Evolutionary conservation across 2,113 vertebrate genomes (phyloP).

Genomic region (Erythrolamprus reginae): DNA sequence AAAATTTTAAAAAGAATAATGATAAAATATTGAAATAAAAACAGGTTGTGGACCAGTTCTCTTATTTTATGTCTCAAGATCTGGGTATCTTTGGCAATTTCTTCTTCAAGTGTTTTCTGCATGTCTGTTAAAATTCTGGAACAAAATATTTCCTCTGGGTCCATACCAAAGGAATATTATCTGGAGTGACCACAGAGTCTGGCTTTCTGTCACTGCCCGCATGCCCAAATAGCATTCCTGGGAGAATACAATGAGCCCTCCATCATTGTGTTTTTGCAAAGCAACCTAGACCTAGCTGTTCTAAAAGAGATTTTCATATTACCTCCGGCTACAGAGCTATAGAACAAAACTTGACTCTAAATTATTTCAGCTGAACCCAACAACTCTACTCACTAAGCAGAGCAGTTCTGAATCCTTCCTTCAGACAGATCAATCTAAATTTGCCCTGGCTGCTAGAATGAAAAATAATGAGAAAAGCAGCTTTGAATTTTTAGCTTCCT

Average conservation of each 20-base stretch:
- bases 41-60: background rate
- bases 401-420: background rate
- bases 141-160: background rate
- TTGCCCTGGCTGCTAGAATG: background rate
- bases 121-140: background rate
- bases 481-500: background rate
- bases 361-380: background rate
- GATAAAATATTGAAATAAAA: background rate
- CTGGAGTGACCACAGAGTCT: background rate
- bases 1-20: constrained; percentile 6
- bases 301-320: background rate
- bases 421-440: background rate
- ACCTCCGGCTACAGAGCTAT: background rate
- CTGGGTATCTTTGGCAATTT: background rate
- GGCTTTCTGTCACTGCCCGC: background rate
- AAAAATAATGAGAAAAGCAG: background rate
- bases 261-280: background rate
- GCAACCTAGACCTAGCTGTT: background rate
- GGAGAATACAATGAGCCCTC: background rate
- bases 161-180: background rate
- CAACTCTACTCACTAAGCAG: background rate
- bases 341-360: background rate
- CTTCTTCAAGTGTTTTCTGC: background rate
- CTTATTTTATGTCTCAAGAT: background rate
- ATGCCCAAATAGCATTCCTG: background rate